phyloP scores from a whole-genome alignment of 2,113 vertebrate species.

The Scomber colias region DNA sequence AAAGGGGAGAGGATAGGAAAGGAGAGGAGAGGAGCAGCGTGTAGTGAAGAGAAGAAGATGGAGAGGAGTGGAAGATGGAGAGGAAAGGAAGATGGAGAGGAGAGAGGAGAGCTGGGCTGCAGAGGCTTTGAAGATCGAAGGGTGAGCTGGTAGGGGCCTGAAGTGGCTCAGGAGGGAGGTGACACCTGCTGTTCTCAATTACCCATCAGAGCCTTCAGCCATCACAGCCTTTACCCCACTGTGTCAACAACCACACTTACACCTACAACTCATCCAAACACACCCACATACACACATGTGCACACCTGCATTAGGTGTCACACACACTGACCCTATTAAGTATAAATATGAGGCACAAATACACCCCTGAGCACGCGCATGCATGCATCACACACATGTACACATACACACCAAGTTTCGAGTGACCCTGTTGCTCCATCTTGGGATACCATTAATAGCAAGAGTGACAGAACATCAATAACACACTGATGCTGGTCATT shows the following conservation, averaged over 20 bases:
- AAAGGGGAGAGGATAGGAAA: neutral
- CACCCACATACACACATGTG: slow-evolving; percentile 35
- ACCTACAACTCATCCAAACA: slow-evolving; percentile 51
- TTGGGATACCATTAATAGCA: slow-evolving; percentile 64
- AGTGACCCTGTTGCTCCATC: slow-evolving; percentile 51
- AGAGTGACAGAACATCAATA: slow-evolving; percentile 73
- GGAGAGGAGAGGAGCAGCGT: neutral
- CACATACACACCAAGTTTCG: slow-evolving; percentile 40
- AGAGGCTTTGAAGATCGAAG: slow-evolving; percentile 76
- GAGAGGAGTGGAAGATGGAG: slow-evolving; percentile 25
- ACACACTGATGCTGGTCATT: slow-evolving; percentile 65
- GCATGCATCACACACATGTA: slow-evolving; percentile 12
- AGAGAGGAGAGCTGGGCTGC: slow-evolving; percentile 3
- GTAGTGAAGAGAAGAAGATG: neutral
- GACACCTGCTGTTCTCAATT: slow-evolving; percentile 80
- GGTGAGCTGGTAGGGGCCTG: slow-evolving; percentile 65
- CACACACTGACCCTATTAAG: slow-evolving; percentile 52
- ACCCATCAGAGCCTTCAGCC: slow-evolving; percentile 76
- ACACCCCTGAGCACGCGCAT: slow-evolving; percentile 52
- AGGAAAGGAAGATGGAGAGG: neutral
- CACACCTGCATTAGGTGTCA: slow-evolving; percentile 24
- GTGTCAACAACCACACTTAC: slow-evolving; percentile 71
- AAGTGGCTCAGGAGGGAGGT: slow-evolving; percentile 72
- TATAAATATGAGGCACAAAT: slow-evolving; percentile 70
- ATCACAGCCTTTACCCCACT: slow-evolving; percentile 68